phyloP scores from a whole-genome alignment of 2,888 invertebrate genomes.

The Dolichopus griseipennis region DNA sequence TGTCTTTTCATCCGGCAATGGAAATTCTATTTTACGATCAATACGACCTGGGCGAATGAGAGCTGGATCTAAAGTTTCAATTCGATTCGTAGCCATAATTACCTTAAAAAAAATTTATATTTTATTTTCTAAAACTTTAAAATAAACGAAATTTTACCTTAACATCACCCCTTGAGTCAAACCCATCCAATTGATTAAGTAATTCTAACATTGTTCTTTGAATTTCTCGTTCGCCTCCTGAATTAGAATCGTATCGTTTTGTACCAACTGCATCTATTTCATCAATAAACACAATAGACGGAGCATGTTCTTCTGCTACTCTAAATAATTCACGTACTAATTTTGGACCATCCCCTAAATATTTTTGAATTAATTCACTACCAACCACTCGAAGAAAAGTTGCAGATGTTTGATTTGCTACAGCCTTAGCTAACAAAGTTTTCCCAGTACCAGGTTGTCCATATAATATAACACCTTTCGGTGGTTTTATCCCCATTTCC shows the following conservation, averaged over 20 bases:
- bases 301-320: constrained; percentile 99
- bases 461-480: constrained; percentile 97
- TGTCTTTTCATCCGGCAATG: constrained; percentile 97
- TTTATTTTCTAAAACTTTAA: background rate
- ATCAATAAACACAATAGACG: constrained; percentile 98
- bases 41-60: constrained; percentile 97
- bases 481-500: constrained; percentile 99
- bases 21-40: constrained; percentile 98
- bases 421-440: constrained; percentile 95
- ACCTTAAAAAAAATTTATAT: constrained; percentile 52
- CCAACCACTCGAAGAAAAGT: constrained; percentile 98
- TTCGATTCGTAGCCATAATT: constrained; percentile 95
- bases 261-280: constrained; percentile 99
- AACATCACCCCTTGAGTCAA: constrained; percentile 92
- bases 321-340: constrained; percentile 94
- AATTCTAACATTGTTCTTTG: constrained; percentile 99
- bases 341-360: constrained; percentile 98
- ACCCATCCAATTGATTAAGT: constrained; percentile 96
- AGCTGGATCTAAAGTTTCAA: constrained; percentile 97
- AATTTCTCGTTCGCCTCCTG: constrained; percentile 98
- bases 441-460: constrained; percentile 98
- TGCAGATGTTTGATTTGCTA: constrained; percentile 98
- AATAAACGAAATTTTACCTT: constrained; percentile 52
- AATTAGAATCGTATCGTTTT: constrained; percentile 97
- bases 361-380: constrained; percentile 98